Conservation (phyloP, 2,113 vertebrate species). For the Xiphophorus maculatus region DNA sequence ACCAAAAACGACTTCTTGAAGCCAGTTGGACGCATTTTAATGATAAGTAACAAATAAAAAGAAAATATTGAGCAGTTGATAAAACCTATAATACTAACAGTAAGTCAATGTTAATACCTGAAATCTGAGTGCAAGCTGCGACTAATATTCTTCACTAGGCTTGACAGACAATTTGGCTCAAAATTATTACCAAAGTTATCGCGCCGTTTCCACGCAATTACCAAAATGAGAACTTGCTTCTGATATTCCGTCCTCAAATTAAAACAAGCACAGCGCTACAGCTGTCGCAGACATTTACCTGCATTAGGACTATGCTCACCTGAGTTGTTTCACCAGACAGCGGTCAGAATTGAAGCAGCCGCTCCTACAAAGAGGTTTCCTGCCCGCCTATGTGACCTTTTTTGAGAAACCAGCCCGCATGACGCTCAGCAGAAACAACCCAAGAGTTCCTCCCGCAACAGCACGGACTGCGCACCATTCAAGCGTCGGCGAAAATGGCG, state of each 20-base stretch:
- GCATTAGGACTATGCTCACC: constrained; percentile 1
- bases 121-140: too few species aligned
- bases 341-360: neutral
- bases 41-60: neutral
- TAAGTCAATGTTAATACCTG: too few species aligned
- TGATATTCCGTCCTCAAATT: neutral
- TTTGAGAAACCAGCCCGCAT: neutral
- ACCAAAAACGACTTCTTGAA: too few species aligned
- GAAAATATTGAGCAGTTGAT: neutral
- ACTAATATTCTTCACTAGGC: neutral
- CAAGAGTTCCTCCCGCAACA: constrained; percentile 26
- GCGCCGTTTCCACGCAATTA: too few species aligned
- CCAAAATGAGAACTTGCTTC: too few species aligned
- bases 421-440: neutral
- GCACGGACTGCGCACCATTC: neutral
- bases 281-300: too few species aligned
- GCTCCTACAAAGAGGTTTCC: neutral
- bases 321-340: neutral
- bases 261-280: neutral
- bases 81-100: too few species aligned
- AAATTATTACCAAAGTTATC: too few species aligned
- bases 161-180: too few species aligned
- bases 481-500: neutral
- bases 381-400: neutral
- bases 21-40: neutral